Evolutionary conservation across 2,113 vertebrate species (phyloP).

Genomic region (Sinocyclocheilus rhinocerous): DNA sequence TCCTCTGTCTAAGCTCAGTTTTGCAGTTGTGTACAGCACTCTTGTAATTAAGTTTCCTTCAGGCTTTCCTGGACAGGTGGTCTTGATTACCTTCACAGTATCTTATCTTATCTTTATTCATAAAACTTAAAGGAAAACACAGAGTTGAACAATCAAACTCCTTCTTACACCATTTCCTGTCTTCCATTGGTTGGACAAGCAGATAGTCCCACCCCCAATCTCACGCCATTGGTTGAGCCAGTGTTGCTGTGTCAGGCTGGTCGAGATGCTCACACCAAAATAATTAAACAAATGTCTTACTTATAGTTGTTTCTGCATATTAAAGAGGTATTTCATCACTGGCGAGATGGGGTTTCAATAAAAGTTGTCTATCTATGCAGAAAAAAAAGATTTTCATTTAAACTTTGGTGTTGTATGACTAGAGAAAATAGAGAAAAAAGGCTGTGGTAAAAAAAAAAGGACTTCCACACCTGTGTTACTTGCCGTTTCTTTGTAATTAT

Average conservation of each 20-base stretch:
- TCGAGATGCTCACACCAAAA: neutral
- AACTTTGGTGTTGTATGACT: no score
- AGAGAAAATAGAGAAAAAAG: no score
- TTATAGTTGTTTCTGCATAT: neutral
- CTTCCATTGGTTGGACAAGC: neutral
- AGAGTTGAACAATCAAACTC: no score
- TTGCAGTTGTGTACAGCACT: slow-evolving; percentile 10
- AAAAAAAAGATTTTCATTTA: no score
- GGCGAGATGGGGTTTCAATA: no score
- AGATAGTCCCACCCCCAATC: neutral
- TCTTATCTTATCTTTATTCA: slow-evolving; percentile 1
- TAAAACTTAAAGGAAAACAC: no score
- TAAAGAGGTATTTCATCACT: no score
- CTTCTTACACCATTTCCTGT: no score
- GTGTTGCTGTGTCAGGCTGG: neutral
- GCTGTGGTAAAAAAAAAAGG: neutral
- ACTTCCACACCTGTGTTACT: neutral
- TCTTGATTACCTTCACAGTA: slow-evolving; percentile 50
- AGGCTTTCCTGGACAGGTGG: slow-evolving; percentile 48
- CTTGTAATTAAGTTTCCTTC: slow-evolving; percentile 51
- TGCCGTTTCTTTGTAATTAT: neutral
- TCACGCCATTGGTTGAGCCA: neutral
- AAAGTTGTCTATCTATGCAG: no score
- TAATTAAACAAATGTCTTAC: neutral
- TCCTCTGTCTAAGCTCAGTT: neutral